These are phyloP conservation scores for Endotricha flammealis DNA, from an alignment of 2,888 invertebrate genomes.

Conservation along the genomic window DNA sequence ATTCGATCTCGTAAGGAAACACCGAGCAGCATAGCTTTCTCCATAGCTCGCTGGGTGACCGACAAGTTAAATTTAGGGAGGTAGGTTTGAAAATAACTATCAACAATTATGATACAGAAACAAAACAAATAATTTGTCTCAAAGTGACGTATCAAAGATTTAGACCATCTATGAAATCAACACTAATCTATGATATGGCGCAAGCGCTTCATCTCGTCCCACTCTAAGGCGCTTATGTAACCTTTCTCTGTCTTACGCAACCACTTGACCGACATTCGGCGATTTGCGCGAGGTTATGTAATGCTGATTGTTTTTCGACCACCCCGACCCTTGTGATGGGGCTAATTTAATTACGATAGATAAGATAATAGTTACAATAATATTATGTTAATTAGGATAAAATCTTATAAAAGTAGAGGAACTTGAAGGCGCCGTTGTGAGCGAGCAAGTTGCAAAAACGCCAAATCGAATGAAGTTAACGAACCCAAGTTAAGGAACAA, in stretches of 20 bases:
- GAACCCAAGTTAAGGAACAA: too few species aligned
- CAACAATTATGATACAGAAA: too few species aligned
- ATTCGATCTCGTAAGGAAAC: too few species aligned
- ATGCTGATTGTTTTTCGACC: constrained; percentile 46
- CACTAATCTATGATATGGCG: constrained; percentile 40
- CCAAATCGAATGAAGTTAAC: too few species aligned
- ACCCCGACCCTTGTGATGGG: constrained; percentile 11
- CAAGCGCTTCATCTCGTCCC: constrained; percentile 65
- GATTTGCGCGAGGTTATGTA: constrained; percentile 54
- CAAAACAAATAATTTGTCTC: constrained; percentile 6
- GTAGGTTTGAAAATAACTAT: too few species aligned
- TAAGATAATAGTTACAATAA: constrained; percentile 1
- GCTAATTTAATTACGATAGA: constrained; percentile 7
- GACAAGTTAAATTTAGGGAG: too few species aligned
- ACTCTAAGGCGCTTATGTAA: constrained; percentile 66
- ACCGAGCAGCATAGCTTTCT: too few species aligned
- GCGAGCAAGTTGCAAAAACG: too few species aligned
- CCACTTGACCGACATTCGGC: constrained; percentile 65
- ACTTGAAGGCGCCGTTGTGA: too few species aligned
- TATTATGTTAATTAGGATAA: too few species aligned
- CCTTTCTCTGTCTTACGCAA: constrained; percentile 70
- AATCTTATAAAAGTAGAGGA: too few species aligned
- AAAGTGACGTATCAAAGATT: neutral
- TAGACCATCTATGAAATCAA: constrained; percentile 13
- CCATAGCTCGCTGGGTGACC: too few species aligned